These are phyloP conservation scores for Acrobasis consociella DNA, from an alignment of 2,888 invertebrate species.

Conservation along the genomic window DNA sequence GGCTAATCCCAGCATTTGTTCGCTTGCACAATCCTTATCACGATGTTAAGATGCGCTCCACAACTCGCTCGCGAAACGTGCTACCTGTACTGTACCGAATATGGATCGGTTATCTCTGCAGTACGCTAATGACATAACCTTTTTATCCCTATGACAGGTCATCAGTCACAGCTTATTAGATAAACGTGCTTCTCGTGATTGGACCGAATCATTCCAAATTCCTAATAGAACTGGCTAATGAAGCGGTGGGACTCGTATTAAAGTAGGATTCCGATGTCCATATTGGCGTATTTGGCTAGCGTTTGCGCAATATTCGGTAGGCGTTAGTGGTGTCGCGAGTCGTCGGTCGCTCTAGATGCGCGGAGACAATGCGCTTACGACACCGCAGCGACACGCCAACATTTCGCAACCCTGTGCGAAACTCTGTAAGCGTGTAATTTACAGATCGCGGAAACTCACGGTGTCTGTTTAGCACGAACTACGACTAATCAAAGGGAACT, in stretches of 20 bases:
- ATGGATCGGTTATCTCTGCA: slow-evolving; percentile 25
- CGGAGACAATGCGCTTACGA: slow-evolving; percentile 58
- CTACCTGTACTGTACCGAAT: slow-evolving; percentile 31
- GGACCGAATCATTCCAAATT: slow-evolving; percentile 7
- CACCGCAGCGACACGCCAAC: slow-evolving; percentile 32
- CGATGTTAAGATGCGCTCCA: slow-evolving; percentile 39
- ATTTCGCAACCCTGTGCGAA: slow-evolving; percentile 41
- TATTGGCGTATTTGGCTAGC: slow-evolving; percentile 40
- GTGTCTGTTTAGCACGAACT: slow-evolving; percentile 38
- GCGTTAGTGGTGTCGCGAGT: slow-evolving; percentile 54
- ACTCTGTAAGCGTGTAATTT: slow-evolving; percentile 50
- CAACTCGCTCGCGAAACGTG: slow-evolving; percentile 39
- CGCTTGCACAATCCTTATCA: slow-evolving; percentile 38
- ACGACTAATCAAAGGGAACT: slow-evolving; percentile 29
- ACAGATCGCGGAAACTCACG: slow-evolving; percentile 45
- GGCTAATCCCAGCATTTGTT: slow-evolving; percentile 19
- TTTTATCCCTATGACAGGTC: not conserved
- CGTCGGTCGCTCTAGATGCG: slow-evolving; percentile 63
- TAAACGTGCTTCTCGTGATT: not conserved
- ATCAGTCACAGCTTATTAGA: slow-evolving; percentile 1
- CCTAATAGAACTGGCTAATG: slow-evolving; percentile 31
- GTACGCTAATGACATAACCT: not conserved
- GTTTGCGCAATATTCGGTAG: slow-evolving; percentile 53
- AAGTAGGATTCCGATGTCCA: slow-evolving; percentile 45
- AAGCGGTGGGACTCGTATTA: slow-evolving; percentile 34